Evolutionary conservation across 1,140 invertebrate genomes (phyloP), one percentile per base, ranked within the genome.

Genomic region (Dendroctonus ponderosae): DNA sequence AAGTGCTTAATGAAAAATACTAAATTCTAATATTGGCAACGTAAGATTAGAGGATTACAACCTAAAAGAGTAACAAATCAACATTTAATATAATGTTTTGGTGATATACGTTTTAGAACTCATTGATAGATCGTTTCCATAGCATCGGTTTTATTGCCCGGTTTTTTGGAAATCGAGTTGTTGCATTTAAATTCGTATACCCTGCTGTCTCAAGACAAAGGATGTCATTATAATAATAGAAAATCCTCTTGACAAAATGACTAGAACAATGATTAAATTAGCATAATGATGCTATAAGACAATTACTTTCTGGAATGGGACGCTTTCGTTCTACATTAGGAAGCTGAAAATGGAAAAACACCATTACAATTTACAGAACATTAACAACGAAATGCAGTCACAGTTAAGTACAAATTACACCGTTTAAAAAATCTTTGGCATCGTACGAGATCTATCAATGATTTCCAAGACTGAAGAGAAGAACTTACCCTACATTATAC

Each of bases 351-450:
- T 15, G 38, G 7, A 41, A 59, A 46, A 46, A 59, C 11, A n/a
- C 37, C 9, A 59, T n/a, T 12, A 7, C 6, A 7, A 15, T 14
- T 15, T 46, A 8, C n/a, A 43, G 3, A 43, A 41, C 12, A 39
- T 12, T 8, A 41, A 41, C 9, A 39, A 5, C 7, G 12, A 43
- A 8, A 59, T 14, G 15, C n/a, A 41, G 9, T 54, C 6, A 54
- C 38, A 50, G 41, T 65, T 65, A 65, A 65, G 62, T 65, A 65
- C 62, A 49, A 52, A 57, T 49, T 49, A 54, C 37, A 65, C 52
- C 57, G 62, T 49, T 65, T 57, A 15, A 57, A 37, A 65, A 54
- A 65, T 65, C 62, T 65, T 65, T 65, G 62, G 62, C 53, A 65
- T 65, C 62, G 62, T 65, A 46, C 26, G 38, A 57, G 37, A 54